Conservation (phyloP, 2,797 vertebrate species). For the Pangasius djambal region DNA sequence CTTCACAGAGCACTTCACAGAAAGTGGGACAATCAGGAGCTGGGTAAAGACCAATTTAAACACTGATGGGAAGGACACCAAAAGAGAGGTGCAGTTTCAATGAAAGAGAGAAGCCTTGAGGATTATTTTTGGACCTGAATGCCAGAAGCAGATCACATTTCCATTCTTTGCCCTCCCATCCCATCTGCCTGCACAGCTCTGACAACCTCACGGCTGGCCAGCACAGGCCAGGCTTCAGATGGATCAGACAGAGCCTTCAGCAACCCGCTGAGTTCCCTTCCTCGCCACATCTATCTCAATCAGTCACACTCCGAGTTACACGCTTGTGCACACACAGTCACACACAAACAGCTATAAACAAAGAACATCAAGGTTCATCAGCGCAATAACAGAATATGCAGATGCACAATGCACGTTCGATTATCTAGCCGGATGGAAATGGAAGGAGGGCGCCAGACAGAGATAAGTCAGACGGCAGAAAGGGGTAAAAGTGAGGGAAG, state of each 20-base stretch:
- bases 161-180: neutral
- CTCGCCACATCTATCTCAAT: constrained; percentile 42
- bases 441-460: constrained; percentile 10
- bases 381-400: constrained; percentile 22
- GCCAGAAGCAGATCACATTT: constrained; percentile 28
- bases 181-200: constrained; percentile 29
- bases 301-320: constrained; percentile 12
- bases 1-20: constrained; percentile 29
- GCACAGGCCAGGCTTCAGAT: constrained; percentile 17
- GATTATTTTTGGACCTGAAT: constrained; percentile 18
- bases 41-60: constrained; percentile 40
- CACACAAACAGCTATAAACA: constrained; percentile 1
- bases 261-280: constrained; percentile 17
- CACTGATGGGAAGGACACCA: constrained; percentile 9
- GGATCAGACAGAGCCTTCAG: constrained; percentile 23
- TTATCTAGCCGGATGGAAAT: constrained; percentile 20
- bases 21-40: constrained; percentile 45
- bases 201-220: constrained; percentile 24
- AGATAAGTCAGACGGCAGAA: constrained; percentile 28
- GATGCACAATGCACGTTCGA: constrained; percentile 16
- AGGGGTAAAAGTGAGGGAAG: neutral
- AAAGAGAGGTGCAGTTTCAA: neutral
- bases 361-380: constrained; percentile 29
- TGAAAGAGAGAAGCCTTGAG: constrained; percentile 14
- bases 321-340: neutral